These are phyloP conservation scores for Siniperca chuatsi DNA, from an alignment of 2,113 vertebrate species.

Conservation along the genomic window DNA sequence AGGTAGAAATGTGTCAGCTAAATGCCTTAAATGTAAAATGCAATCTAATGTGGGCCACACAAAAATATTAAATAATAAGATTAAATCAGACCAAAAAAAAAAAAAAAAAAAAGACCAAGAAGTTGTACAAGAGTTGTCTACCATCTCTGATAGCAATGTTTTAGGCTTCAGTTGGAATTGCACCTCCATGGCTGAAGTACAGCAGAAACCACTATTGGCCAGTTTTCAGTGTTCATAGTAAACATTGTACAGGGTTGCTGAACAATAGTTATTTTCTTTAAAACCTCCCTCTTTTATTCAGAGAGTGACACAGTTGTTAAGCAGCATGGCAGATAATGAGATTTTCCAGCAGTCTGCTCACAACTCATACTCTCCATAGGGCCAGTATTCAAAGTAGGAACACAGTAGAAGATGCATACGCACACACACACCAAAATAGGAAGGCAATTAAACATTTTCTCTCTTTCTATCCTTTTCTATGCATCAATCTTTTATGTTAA, in stretches of 20 bases:
- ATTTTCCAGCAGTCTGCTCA: constrained; percentile 20
- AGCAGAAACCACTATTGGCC: neutral
- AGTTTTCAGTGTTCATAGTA: neutral
- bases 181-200: neutral
- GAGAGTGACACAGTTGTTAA: constrained; percentile 4
- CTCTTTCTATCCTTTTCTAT: neutral
- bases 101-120: neutral
- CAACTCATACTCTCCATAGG: neutral
- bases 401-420: neutral
- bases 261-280: neutral
- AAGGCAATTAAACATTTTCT: constrained; percentile 2
- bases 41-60: neutral
- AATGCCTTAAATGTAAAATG: neutral
- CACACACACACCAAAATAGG: neutral
- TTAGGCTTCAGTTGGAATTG: neutral
- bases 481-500: neutral
- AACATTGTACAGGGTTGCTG: neutral
- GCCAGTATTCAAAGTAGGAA: neutral
- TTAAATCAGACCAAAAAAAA: neutral
- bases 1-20: neutral
- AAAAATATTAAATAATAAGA: neutral
- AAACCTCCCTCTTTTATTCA: constrained; percentile 15
- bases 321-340: constrained; percentile 27
- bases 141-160: neutral
- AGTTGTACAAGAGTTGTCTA: neutral